Conservation (phyloP, 1,140 invertebrate species). For the Cyclargus thomasi region DNA sequence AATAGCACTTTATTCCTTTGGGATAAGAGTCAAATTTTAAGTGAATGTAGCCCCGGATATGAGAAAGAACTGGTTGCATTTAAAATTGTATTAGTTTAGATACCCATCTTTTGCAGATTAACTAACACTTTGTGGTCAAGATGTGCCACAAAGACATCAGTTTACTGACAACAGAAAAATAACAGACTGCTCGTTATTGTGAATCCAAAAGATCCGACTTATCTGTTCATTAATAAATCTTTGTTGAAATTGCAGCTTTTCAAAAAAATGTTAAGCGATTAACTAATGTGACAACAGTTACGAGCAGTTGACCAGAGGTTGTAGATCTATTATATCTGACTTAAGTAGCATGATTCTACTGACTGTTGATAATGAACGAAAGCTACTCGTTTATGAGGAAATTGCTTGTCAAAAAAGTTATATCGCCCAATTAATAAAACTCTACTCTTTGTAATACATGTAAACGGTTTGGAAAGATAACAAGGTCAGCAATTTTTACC, state of each 20-base stretch:
- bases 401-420: no score
- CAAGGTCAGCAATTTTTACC: no score
- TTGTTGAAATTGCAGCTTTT: background rate
- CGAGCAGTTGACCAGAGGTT: no score
- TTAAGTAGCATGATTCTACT: no score
- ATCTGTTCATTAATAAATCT: background rate
- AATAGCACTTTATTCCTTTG: slow-evolving; percentile 18
- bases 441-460: no score
- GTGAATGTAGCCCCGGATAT: slow-evolving; percentile 45
- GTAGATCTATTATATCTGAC: no score
- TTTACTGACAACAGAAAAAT: slow-evolving; percentile 1
- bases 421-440: no score
- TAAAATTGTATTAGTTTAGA: slow-evolving; percentile 47
- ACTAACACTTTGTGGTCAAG: slow-evolving; percentile 32
- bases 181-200: background rate
- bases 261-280: background rate
- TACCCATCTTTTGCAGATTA: slow-evolving; percentile 61
- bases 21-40: slow-evolving; percentile 24
- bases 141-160: slow-evolving; percentile 12
- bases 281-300: background rate
- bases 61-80: slow-evolving; percentile 45
- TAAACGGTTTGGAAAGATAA: no score
- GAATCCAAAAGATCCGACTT: background rate
- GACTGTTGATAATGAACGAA: no score
- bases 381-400: no score